Evolutionary conservation across 92 coral and sea anemone genomes (phyloP), one percentile per base, ranked within the genome.

Genomic region (Meandrina meandrites): DNA sequence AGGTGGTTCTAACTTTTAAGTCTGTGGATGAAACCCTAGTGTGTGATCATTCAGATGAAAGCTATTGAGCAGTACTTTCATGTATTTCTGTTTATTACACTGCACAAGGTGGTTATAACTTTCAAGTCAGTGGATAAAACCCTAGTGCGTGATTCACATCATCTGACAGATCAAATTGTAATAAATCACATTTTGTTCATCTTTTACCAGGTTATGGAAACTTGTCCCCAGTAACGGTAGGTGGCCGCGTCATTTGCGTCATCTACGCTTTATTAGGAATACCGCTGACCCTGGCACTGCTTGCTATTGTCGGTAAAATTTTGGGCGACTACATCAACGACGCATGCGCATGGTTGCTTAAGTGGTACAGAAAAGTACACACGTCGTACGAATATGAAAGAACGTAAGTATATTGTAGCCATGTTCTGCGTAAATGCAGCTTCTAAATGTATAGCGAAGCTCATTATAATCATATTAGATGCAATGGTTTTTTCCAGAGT

Each of bases 271-370:
- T 94, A 50, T 37, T 94, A 57, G 98, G 98, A 82, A 94, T 94
- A 84, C 98, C 98, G 76, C 93, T 94, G 93, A 93, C 98, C 15
- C 53, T 94, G 51, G 98, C 98, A 79, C 66, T 94, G 84, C 90
- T 94, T 87, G 98, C 98, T 24, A 89, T 93, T 8, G 91, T 94
- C n/a, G 98, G 98, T 87, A 94, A 94, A 94, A 87, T 94, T 1
- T 86, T 94, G 83, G 98, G 98, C 24, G 98, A 94, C 74, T 94
- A 93, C 82, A 93, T 93, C 34, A 94, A 94, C 79, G 87, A 93
- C 75, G 94, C 92, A 62, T 94, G 95, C 83, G 92, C 96, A 31
- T 81, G 90, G 68, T 48, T 94, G 36, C 76, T 94, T n/a, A 93
- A 93, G 75, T 94, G 98, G 88, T 82, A 91, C 58, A 86, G 88